phyloP scores from a whole-genome alignment of 2,113 vertebrate species.

The Zingel zingel region DNA sequence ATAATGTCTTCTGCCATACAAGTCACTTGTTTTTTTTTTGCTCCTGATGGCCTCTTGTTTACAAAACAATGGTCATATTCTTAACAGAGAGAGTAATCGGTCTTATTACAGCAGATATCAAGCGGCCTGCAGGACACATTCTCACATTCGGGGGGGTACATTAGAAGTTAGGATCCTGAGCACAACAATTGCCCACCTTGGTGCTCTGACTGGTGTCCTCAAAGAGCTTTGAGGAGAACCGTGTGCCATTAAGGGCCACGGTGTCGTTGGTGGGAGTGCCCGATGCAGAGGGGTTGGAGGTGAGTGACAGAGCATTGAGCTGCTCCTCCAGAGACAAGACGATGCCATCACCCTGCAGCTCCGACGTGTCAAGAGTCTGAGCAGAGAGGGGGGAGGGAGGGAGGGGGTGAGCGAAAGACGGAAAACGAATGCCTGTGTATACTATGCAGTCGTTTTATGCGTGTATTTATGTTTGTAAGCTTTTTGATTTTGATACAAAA shows the following conservation, averaged over 20 bases:
- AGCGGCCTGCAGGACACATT: background rate
- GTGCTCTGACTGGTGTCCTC: constrained; percentile 88
- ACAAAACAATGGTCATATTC: background rate
- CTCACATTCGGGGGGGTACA: background rate
- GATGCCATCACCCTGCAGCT: constrained; percentile 90
- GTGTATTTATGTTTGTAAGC: background rate
- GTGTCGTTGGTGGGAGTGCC: constrained; percentile 80
- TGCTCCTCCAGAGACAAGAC: constrained; percentile 93
- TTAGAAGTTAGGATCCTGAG: background rate
- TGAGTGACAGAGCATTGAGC: constrained; percentile 89
- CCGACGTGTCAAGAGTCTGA: constrained; percentile 88
- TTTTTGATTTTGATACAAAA: background rate
- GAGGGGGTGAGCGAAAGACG: background rate
- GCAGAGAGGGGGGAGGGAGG: background rate
- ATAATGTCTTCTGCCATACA: background rate
- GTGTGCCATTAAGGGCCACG: constrained; percentile 88
- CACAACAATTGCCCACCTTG: constrained; percentile 83
- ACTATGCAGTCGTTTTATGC: background rate
- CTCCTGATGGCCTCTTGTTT: background rate
- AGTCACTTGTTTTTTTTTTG: background rate
- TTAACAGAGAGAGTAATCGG: background rate
- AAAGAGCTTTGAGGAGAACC: constrained; percentile 87
- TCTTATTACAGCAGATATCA: background rate
- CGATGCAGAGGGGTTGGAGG: constrained; percentile 81
- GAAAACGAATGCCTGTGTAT: background rate